Evolutionary conservation across 1,140 invertebrate species (phyloP), one percentile per base, ranked within the genome.

Genomic region (Sesamia nonagrioides): DNA sequence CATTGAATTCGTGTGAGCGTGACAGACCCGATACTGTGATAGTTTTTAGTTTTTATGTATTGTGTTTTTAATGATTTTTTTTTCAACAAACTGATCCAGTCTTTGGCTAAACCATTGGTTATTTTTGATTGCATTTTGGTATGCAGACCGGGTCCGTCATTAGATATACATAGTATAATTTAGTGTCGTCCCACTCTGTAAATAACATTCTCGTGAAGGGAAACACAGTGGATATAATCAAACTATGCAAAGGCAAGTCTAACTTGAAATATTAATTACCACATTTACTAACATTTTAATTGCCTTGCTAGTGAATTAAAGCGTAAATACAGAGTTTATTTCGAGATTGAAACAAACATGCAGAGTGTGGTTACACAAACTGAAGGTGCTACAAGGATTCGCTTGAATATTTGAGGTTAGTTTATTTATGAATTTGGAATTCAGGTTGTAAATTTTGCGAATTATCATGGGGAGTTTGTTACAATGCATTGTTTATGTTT

Each of bases 261-360:
- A 66, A 66, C 7, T 66, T 66, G 61, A 42, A 7, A 66, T 66
- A 66, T 42, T 42, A 66, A 42, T 66, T 66, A 42, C 37, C 17
- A 66, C 37, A 66, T 66, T 17, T 40, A 66, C 37, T 21, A 66
- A 66, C 61, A 42, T 40, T 66, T 42, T 66, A 37, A 66, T 66
- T 66, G 42, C 37, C 61, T 42, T 18, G 61, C 35, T 17, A 15
- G 56, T 66, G 61, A 40, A 40, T 40, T 66, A 42, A 42, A 66
- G 37, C 61, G 61, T 45, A 66, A 66, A 66, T 66, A 66, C 61
- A 15, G 15, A 37, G 61, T 40, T 66, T 66, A 66, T 66, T 66
- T 66, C 37, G 61, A 66, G 61, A 21, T 42, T 9, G 37, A 42
- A 66, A 66, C 61, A 66, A 66, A 42, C 61, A 66, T 42, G 37